These are phyloP conservation scores for Vanessa tameamea DNA, from an alignment of 1,140 invertebrate species.

Conservation along the genomic window DNA sequence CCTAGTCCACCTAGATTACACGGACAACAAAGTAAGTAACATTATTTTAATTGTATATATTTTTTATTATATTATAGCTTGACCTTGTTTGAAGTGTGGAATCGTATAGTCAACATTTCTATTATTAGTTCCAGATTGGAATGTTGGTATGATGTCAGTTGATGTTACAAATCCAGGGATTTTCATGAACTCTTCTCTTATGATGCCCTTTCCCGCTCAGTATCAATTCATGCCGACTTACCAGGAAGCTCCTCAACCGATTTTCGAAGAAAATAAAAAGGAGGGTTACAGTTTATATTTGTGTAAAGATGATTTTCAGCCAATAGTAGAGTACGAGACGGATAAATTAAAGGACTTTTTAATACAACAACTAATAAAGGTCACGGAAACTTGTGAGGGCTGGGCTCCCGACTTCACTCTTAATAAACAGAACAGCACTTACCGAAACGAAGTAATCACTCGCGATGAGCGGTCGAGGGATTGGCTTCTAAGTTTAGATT, in stretches of 20 bases:
- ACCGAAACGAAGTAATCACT: conserved; percentile 60
- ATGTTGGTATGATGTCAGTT: conserved; percentile 16
- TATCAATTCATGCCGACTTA: conserved; percentile 28
- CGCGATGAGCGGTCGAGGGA: conserved; percentile 52
- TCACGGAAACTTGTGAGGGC: conserved; percentile 43
- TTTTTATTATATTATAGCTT: not conserved
- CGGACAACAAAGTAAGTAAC: conserved; percentile 14
- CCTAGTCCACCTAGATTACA: not conserved
- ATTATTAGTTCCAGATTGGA: conserved; percentile 35
- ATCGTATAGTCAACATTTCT: conserved; percentile 9
- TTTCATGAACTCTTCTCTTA: conserved; percentile 34
- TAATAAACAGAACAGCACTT: conserved; percentile 56
- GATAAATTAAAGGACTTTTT: conserved; percentile 55
- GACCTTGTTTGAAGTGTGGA: not conserved
- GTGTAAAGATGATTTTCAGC: conserved; percentile 67
- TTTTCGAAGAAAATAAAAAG: conserved; percentile 13
- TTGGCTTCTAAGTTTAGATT: conserved; percentile 66
- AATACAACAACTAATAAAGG: conserved; percentile 52
- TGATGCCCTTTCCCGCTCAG: conserved; percentile 40
- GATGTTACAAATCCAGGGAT: conserved; percentile 19
- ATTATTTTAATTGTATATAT: not conserved
- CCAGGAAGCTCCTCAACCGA: conserved; percentile 12
- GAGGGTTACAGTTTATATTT: conserved; percentile 53
- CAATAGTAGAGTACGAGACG: conserved; percentile 48
- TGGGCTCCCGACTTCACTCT: conserved; percentile 70